Evolutionary conservation across 2,888 invertebrate genomes (phyloP).

Genomic region (Drosophila mimetica): DNA sequence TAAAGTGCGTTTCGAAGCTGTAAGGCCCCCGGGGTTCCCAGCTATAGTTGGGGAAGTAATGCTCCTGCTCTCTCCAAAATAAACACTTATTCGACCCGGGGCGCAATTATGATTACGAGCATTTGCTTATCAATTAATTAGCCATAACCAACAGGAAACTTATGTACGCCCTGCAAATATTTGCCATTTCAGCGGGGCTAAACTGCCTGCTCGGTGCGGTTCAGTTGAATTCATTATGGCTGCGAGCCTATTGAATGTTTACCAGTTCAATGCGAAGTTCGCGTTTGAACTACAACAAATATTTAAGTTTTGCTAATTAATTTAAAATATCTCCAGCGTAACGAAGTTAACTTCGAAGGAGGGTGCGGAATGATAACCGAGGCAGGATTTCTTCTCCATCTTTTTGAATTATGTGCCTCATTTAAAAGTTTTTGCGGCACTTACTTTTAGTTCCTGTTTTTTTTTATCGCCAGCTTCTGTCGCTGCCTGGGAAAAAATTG

Average conservation of each 20-base stretch:
- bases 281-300: slow-evolving; percentile 70
- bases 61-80: slow-evolving; percentile 1
- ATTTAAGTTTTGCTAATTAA: slow-evolving; percentile 72
- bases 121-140: slow-evolving; percentile 77
- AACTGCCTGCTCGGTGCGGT: slow-evolving; percentile 9
- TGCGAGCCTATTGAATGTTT: slow-evolving; percentile 52
- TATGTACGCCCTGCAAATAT: slow-evolving; percentile 61
- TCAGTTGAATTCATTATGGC: slow-evolving; percentile 38
- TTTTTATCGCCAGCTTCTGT: slow-evolving; percentile 36
- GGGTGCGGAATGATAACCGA: slow-evolving; percentile 21
- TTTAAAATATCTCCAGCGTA: slow-evolving; percentile 55
- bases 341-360: slow-evolving; percentile 4
- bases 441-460: slow-evolving; percentile 30
- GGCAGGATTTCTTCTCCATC: slow-evolving; percentile 28
- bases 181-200: slow-evolving; percentile 44
- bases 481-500: slow-evolving; percentile 45
- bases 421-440: slow-evolving; percentile 72
- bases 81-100: slow-evolving; percentile 24
- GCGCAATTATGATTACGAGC: slow-evolving; percentile 61
- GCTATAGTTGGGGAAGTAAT: slow-evolving; percentile 3
- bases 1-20: background rate
- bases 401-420: slow-evolving; percentile 76
- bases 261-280: slow-evolving; percentile 67
- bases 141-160: slow-evolving; percentile 64
- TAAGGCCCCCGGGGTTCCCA: too few relatives aligned